Conservation (phyloP, 2,797 vertebrate genomes). For the Neosalanx taihuensis region DNA sequence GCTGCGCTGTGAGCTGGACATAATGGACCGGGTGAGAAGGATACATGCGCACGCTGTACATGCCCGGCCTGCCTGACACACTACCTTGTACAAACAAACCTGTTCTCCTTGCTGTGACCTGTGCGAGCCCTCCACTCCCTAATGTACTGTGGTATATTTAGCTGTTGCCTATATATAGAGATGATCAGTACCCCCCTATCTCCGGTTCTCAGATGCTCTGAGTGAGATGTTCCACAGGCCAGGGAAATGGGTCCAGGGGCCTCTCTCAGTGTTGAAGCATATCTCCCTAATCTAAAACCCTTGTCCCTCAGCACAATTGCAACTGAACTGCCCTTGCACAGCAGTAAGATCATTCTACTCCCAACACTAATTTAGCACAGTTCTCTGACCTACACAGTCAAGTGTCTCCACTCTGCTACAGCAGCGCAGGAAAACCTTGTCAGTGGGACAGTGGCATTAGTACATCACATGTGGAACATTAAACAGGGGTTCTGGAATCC, state of each 20-base stretch:
- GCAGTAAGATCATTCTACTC: conserved; percentile 1
- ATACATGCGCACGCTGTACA: background rate
- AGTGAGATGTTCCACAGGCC: background rate
- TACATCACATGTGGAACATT: background rate
- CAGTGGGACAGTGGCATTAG: background rate
- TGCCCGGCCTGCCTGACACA: too few species aligned
- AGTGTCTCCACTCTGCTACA: background rate
- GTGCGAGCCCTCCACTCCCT: background rate
- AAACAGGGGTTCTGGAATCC: background rate
- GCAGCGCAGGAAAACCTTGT: background rate
- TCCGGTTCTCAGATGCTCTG: background rate
- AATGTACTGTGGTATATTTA: background rate
- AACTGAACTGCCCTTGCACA: conserved; percentile 6
- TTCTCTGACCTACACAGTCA: conserved; percentile 23
- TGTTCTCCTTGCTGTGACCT: background rate
- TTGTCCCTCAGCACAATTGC: too few species aligned
- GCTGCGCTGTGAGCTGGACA: conserved; percentile 94
- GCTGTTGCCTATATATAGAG: conserved; percentile 1
- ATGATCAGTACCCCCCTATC: background rate
- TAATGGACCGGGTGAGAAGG: conserved; percentile 91
- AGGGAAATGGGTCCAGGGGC: background rate
- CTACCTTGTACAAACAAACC: background rate
- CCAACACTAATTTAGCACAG: too few species aligned
- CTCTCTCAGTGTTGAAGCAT: conserved; percentile 20
- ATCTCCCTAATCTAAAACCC: background rate